Percentiles rank a stretch among this genome's conserved stretches.
These are phyloP conservation scores for Pelochelys cantorii DNA, from an alignment of 2,797 vertebrate species.

Conservation along the genomic window DNA sequence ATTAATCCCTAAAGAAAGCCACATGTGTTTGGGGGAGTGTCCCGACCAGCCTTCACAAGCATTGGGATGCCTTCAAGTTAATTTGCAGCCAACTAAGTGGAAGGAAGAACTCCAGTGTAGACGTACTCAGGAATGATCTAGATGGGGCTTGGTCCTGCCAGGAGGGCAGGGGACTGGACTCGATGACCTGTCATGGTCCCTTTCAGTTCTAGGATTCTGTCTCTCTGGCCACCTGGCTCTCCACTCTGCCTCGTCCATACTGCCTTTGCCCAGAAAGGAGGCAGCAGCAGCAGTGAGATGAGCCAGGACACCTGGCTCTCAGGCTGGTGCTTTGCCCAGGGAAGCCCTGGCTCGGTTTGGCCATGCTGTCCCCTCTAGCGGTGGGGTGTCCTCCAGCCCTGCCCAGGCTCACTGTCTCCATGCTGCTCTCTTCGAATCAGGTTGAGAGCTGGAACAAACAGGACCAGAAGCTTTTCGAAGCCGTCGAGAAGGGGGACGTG, in stretches of 20 bases:
- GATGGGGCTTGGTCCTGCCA: too few species aligned
- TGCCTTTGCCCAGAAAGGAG: too few species aligned
- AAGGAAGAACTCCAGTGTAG: background rate
- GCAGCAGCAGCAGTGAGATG: background rate
- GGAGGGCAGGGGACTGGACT: too few species aligned
- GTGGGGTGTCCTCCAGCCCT: background rate
- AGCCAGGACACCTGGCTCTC: background rate
- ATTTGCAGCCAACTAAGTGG: background rate
- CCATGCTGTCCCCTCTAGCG: background rate
- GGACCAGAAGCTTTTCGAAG: constrained; percentile 82
- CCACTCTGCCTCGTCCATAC: too few species aligned
- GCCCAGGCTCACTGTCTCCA: background rate
- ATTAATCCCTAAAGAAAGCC: background rate
- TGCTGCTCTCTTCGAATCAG: constrained; percentile 16
- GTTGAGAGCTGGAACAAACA: constrained; percentile 79
- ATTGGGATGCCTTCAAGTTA: background rate
- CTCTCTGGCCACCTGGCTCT: too few species aligned
- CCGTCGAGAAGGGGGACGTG: constrained; percentile 78
- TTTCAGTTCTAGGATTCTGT: too few species aligned
- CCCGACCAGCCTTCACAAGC: background rate
- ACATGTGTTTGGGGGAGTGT: background rate
- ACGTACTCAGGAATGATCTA: background rate
- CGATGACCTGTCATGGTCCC: too few species aligned
- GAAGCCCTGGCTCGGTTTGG: background rate
- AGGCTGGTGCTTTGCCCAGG: background rate